Base-by-base conservation (phyloP, 2,888 invertebrate species). In the Stenichneumon culpator region DNA sequence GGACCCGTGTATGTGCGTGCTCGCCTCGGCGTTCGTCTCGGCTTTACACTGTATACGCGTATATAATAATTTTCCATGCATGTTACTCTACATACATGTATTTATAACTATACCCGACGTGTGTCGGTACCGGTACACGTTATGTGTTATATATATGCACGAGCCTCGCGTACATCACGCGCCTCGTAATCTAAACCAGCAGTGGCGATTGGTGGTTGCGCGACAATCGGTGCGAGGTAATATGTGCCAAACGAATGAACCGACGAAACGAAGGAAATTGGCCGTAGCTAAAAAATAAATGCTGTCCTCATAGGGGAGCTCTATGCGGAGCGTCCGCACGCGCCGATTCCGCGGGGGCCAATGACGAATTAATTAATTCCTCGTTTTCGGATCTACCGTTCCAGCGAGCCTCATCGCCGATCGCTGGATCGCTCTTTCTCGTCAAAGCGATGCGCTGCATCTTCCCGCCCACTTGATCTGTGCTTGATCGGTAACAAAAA, bases 1-100 rank as follows among this genome's bases (percentile, higher is more conserved):
- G 70, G 83, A 60, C 60, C 77, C 84, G 82, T 60, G 83, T 88
- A 89, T 82, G 81, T 86, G 85, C 83, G 82, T 86, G 87, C 82
- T 82, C 67, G 75, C 80, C 79, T 73, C 79, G 87, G 85, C 82
- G 79, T 79, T 85, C 82, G 75, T 50, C 44, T 50, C 67, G 79
- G 75, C 65, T 70, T 82, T 52, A 63, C 39, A 52, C 22, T 36
- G 44, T 57, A 57, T 82, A 50, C 60, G 32, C 47, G 32, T 72
- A 36, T 72, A 73, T 60, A 54, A 50, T 75, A 57, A 32, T 22
- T 74, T 25, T 44, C 60, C 32, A 69, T 69, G 28, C 69, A 70
- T 70, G 60, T 47, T 60, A 78, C 19, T 69, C 54, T 54, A 69
- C 60, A 60, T 69, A 36, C 36, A 78, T 44, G 63, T 63, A 63